Evolutionary conservation across 2,888 invertebrate genomes (phyloP), one percentile per base, ranked within the genome.

Genomic region (Pachymerium ferrugineum): DNA sequence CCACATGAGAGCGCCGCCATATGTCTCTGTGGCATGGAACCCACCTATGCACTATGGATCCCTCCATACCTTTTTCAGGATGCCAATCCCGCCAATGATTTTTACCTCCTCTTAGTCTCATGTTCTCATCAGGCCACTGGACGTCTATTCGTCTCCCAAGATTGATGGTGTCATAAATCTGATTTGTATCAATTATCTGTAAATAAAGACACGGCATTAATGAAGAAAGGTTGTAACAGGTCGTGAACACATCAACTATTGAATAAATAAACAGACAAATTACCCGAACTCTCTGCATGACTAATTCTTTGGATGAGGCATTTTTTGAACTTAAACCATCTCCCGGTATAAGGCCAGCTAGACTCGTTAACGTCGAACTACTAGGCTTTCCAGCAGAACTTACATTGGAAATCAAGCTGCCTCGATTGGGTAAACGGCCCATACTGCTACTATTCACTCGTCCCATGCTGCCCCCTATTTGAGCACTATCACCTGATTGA

Each of bases 51-150:
- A 97, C 94, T 10, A 92, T 90, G 81, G 88, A 86, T 76, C 97
- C 97, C 79, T 94, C 94, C 94, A 96, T 95, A 10, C 96, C 96
- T 14, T 89, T 88, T 77, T 89, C 87, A 0, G 97, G 96, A 76
- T 90, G 87, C 96, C 97, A 97, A 78, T 90, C 89, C 77, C 89
- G 89, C 97, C 97, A 97, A 78, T 88, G 89, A 69, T 91, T 90
- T 77, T 93, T 86, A 0, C 97, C 96, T 0, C 97, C 97, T 77
- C 90, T 87, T 76, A 89, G 88, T 73, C 94, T 84, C 90, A 94
- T 93, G 72, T 88, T 87, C 81, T 96, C 95, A 78, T 90, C 90
- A 0, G 97, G 97, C 97, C 97, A 98, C 78, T 89, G 88, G n/a
- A 97, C 95, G 80, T 96, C 96, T 75, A 95, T 94, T 76, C 94